These are phyloP conservation scores for Onychorhynchus coronatus DNA, from an alignment of 2,113 vertebrate genomes.

Conservation along the genomic window DNA sequence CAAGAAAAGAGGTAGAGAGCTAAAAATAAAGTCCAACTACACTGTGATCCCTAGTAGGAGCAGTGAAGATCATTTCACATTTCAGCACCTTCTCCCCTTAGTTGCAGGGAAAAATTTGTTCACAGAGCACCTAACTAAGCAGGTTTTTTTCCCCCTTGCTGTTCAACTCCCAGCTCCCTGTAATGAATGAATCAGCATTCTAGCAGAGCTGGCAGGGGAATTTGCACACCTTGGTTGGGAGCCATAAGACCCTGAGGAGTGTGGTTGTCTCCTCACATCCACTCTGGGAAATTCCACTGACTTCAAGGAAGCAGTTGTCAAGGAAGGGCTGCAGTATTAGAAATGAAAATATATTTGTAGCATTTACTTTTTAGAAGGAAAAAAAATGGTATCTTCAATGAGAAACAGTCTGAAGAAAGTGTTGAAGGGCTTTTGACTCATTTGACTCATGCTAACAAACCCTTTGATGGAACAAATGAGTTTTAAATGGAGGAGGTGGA, in stretches of 20 bases:
- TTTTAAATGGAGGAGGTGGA: neutral
- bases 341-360: neutral
- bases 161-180: neutral
- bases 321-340: neutral
- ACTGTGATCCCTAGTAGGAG: neutral
- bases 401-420: neutral
- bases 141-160: neutral
- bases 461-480: neutral
- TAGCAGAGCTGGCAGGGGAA: neutral
- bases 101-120: neutral
- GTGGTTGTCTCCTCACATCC: neutral
- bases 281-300: neutral
- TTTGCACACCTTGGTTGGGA: neutral
- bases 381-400: neutral
- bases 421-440: neutral
- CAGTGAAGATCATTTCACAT: neutral
- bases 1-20: neutral
- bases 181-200: neutral
- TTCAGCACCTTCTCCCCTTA: neutral
- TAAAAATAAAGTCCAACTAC: slow-evolving; percentile 29
- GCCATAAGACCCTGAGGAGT: neutral
- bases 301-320: neutral
- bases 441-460: neutral
- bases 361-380: neutral
- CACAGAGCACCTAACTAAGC: neutral